Conservation (phyloP, 1,140 invertebrate genomes). For the Drosophila parabipectinata region DNA sequence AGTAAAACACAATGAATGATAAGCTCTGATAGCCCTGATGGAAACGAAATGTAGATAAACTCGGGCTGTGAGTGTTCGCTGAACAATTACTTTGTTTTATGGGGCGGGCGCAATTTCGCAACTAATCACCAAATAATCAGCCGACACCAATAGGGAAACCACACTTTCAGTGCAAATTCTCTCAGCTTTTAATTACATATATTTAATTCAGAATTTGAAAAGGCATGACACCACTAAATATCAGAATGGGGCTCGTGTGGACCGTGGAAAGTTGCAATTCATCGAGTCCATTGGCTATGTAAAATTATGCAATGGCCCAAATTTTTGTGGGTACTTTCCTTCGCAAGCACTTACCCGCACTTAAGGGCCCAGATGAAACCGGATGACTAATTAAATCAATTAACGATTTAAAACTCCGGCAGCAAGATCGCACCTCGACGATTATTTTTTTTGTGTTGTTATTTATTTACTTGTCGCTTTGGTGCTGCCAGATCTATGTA, state of each 20-base stretch:
- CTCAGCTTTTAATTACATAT: slow-evolving; percentile 14
- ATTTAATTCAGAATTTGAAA: not conserved
- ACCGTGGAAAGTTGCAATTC: slow-evolving; percentile 37
- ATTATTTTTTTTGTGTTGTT: not conserved
- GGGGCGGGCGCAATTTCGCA: slow-evolving; percentile 18
- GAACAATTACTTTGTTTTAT: slow-evolving; percentile 44
- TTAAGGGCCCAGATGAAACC: not conserved
- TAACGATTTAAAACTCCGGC: slow-evolving; percentile 1
- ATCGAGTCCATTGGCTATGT: slow-evolving; percentile 38
- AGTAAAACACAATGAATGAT: slow-evolving; percentile 4
- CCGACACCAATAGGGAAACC: slow-evolving; percentile 19
- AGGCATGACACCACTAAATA: slow-evolving; percentile 17
- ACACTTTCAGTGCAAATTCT: slow-evolving; percentile 10
- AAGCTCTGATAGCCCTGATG: slow-evolving; percentile 31
- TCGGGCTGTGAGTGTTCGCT: slow-evolving; percentile 28
- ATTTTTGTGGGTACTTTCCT: not conserved
- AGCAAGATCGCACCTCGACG: not conserved
- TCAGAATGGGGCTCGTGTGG: not conserved
- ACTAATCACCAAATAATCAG: slow-evolving; percentile 39
- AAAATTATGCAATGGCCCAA: slow-evolving; percentile 44
- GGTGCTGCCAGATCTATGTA: no score
- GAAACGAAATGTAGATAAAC: slow-evolving; percentile 28
- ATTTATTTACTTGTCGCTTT: not conserved
- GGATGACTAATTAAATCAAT: slow-evolving; percentile 5
- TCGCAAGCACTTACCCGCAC: slow-evolving; percentile 6